Evolutionary conservation across 2,888 invertebrate species (phyloP).

Genomic region (Cheilosia variabilis): DNA sequence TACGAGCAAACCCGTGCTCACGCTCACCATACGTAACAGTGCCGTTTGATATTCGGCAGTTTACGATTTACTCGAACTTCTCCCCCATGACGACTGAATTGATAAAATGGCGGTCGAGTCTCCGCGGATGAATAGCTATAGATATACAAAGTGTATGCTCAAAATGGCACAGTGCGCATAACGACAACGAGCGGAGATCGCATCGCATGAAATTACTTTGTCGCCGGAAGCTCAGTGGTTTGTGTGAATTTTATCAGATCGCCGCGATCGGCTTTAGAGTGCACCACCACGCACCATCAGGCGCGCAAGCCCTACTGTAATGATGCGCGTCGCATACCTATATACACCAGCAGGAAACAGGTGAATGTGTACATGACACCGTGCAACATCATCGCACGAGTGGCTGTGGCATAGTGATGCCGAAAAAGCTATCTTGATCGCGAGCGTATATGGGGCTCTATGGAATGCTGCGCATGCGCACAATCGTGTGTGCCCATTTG

Average conservation of each 20-base stretch:
- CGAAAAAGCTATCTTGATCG: slow-evolving; percentile 19
- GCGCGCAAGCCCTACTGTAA: slow-evolving; percentile 9
- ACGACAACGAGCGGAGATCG: slow-evolving; percentile 10
- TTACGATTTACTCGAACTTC: slow-evolving; percentile 7
- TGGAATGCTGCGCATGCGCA: slow-evolving; percentile 8
- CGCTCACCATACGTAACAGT: slow-evolving; percentile 7
- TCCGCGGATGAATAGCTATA: slow-evolving; percentile 14
- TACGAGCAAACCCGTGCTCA: slow-evolving; percentile 6
- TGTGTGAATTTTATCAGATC: slow-evolving; percentile 14
- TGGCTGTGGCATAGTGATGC: neutral
- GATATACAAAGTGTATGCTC: slow-evolving; percentile 21
- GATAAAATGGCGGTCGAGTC: slow-evolving; percentile 26
- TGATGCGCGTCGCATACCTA: slow-evolving; percentile 15
- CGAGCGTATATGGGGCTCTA: neutral
- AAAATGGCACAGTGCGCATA: slow-evolving; percentile 1
- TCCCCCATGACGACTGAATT: slow-evolving; percentile 24
- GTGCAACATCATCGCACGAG: neutral
- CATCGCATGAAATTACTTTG: slow-evolving; percentile 16
- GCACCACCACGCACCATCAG: slow-evolving; percentile 31
- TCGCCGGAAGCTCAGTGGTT: slow-evolving; percentile 18
- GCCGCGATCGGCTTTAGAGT: slow-evolving; percentile 9
- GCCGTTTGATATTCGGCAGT: slow-evolving; percentile 47
- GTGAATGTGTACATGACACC: slow-evolving; percentile 24
- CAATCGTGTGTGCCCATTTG: slow-evolving; percentile 17
- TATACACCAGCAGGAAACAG: slow-evolving; percentile 16